Evolutionary conservation across 2,113 vertebrate genomes (phyloP).

Genomic region (Megaleporinus macrocephalus): DNA sequence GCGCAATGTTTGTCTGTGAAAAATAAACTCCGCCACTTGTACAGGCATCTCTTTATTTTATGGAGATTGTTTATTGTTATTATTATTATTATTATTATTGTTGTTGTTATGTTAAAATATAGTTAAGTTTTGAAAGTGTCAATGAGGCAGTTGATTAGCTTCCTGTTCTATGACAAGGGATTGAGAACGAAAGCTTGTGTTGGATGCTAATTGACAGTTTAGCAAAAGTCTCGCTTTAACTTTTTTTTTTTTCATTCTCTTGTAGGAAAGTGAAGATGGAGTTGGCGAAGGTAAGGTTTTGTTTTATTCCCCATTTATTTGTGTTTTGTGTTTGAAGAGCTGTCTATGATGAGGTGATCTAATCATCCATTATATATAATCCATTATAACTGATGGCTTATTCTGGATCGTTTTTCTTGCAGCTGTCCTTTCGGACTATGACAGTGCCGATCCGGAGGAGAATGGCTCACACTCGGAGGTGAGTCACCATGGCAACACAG

Average conservation of each 20-base stretch:
- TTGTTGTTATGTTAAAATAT: too few relatives aligned
- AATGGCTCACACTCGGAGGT: constrained; percentile 89
- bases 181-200: too few relatives aligned
- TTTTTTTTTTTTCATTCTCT: constrained; percentile 5
- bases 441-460: constrained; percentile 89
- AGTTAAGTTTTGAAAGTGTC: too few relatives aligned
- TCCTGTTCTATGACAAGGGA: too few relatives aligned
- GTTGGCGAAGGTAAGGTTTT: constrained; percentile 92
- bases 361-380: neutral
- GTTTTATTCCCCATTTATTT: neutral
- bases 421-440: constrained; percentile 96
- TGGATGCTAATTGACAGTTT: too few relatives aligned
- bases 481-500: constrained; percentile 48
- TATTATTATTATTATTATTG: too few relatives aligned
- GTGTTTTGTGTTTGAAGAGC: neutral
- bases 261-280: constrained; percentile 94
- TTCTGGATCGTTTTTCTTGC: constrained; percentile 42
- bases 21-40: neutral
- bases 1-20: neutral
- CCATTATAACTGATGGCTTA: neutral
- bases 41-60: neutral
- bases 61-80: neutral
- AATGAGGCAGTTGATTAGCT: too few relatives aligned
- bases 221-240: neutral
- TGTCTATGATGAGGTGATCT: neutral